These are phyloP conservation scores for Onychostruthus taczanowskii DNA, from an alignment of 2,113 vertebrate species.

Conservation along the genomic window DNA sequence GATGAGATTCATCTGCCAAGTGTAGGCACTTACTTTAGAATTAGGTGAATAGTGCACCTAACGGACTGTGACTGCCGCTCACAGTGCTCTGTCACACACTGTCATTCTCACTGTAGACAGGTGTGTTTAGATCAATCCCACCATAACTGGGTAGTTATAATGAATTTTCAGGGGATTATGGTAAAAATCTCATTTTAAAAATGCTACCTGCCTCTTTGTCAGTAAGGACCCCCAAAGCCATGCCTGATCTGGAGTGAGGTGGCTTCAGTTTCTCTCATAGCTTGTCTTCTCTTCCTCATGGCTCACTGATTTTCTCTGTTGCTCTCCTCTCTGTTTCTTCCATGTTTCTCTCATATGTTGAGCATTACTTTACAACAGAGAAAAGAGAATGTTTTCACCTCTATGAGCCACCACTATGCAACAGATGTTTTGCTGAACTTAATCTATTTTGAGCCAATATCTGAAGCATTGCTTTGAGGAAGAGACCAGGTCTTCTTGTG, in stretches of 20 bases:
- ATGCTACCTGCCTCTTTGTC: background rate
- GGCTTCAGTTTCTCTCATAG: background rate
- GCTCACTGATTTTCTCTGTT: background rate
- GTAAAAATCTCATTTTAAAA: background rate
- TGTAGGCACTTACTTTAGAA: background rate
- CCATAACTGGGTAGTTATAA: background rate
- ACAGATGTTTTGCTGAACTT: background rate
- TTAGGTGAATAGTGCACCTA: background rate
- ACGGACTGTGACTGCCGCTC: background rate
- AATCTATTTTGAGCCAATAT: background rate
- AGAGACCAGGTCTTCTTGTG: background rate
- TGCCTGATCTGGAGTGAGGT: background rate
- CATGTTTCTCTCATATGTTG: background rate
- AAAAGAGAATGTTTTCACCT: background rate
- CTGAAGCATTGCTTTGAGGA: background rate
- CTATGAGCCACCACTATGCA: background rate
- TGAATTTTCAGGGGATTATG: background rate
- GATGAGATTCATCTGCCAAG: background rate
- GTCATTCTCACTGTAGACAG: background rate
- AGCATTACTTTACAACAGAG: background rate
- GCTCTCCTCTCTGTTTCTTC: background rate
- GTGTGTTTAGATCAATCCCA: background rate
- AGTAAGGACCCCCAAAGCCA: background rate
- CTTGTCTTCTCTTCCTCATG: background rate
- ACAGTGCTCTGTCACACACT: accelerated